These are phyloP conservation scores for Orthosia cruda DNA, from an alignment of 2,888 invertebrate genomes.

Conservation along the genomic window DNA sequence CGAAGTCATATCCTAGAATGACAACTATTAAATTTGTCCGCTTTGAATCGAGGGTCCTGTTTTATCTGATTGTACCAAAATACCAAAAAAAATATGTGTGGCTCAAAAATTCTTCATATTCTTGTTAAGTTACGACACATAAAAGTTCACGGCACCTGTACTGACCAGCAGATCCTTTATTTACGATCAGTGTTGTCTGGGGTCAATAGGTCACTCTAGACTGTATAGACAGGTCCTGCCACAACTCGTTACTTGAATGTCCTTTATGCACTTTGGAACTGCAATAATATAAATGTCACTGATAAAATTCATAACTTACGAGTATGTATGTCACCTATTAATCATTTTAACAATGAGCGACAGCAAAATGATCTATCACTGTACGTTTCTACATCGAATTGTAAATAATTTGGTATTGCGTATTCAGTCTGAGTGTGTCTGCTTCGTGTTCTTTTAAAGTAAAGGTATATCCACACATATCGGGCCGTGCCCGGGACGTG, in stretches of 20 bases:
- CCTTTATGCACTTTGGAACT: slow-evolving; percentile 30
- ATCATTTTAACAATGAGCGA: slow-evolving; percentile 14
- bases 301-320: slow-evolving; percentile 33
- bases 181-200: background rate
- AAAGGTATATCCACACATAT: too few species aligned
- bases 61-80: background rate
- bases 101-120: background rate
- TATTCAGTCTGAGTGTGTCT: background rate
- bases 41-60: too few species aligned
- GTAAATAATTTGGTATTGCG: background rate
- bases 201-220: slow-evolving; percentile 2
- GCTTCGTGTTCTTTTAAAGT: background rate
- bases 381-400: background rate
- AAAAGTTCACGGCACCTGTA: background rate
- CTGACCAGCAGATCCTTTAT: background rate
- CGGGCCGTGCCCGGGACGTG: too few species aligned
- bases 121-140: too few species aligned
- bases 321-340: slow-evolving; percentile 9
- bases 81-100: too few species aligned
- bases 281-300: slow-evolving; percentile 22
- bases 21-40: too few species aligned
- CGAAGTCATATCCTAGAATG: background rate
- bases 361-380: slow-evolving; percentile 2
- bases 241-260: background rate
- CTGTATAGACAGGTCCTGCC: slow-evolving; percentile 5